phyloP scores from a whole-genome alignment of 2,888 invertebrate species.

The Himalopsyche tibetana region DNA sequence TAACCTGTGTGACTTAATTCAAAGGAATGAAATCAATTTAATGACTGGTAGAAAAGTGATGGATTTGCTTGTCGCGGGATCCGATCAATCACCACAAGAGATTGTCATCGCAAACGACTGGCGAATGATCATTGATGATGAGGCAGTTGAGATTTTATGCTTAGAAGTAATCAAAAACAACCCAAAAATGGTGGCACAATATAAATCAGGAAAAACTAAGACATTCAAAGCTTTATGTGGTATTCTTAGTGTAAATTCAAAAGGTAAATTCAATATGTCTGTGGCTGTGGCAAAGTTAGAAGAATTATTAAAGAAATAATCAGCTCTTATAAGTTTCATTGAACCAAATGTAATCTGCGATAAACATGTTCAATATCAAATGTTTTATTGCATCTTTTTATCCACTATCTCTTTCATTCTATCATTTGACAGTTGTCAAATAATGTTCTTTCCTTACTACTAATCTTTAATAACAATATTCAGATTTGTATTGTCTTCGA shows the following conservation, averaged over 20 bases:
- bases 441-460: too few relatives aligned
- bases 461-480: too few relatives aligned
- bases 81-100: conserved; percentile 69
- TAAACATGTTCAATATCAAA: not conserved
- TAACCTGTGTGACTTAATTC: conserved; percentile 80
- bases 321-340: conserved; percentile 59
- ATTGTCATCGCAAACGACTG: conserved; percentile 81
- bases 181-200: conserved; percentile 81
- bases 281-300: conserved; percentile 79
- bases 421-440: not conserved
- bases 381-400: not conserved
- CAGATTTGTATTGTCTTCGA: too few relatives aligned
- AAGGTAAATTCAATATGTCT: conserved; percentile 83
- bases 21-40: conserved; percentile 80
- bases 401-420: not conserved
- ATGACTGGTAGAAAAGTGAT: conserved; percentile 75
- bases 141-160: conserved; percentile 80
- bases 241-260: conserved; percentile 77
- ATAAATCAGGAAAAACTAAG: conserved; percentile 83
- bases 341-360: not conserved
- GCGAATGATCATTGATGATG: conserved; percentile 79
- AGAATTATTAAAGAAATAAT: conserved; percentile 77
- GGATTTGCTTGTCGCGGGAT: conserved; percentile 70
- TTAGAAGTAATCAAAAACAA: conserved; percentile 79
- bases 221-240: conserved; percentile 82